Evolutionary conservation across 2,797 vertebrate genomes (phyloP).

Genomic region (Smutsia gigantea): DNA sequence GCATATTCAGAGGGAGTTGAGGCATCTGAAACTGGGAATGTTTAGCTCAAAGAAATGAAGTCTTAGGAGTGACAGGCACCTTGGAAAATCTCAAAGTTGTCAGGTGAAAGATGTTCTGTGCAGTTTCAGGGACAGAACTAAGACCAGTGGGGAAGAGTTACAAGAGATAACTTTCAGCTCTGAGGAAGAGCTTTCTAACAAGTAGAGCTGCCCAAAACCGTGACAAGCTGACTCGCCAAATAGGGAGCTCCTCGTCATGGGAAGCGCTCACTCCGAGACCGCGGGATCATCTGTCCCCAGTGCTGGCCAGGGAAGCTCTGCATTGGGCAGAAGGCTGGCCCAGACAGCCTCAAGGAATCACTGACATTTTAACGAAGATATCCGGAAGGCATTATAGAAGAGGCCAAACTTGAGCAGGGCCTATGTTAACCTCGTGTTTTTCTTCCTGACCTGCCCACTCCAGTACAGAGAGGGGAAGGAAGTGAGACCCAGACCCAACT

Average conservation of each 20-base stretch:
- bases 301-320: neutral
- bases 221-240: neutral
- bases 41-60: neutral
- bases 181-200: neutral
- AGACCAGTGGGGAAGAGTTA: neutral
- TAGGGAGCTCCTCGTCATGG: neutral
- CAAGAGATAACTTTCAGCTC: neutral
- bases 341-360: neutral
- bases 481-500: slow-evolving; percentile 95
- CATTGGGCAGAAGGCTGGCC: neutral
- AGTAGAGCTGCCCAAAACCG: neutral
- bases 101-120: neutral
- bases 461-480: slow-evolving; percentile 97
- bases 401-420: neutral
- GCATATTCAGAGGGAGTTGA: neutral
- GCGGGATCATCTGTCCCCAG: neutral
- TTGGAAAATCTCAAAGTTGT: neutral
- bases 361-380: neutral
- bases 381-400: neutral
- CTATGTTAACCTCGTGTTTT: neutral
- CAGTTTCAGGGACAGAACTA: neutral
- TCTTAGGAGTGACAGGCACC: neutral
- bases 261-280: neutral
- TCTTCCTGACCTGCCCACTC: neutral
- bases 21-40: neutral